Evolutionary conservation across 2,888 invertebrate species (phyloP).

Genomic region (Sesia apiformis): DNA sequence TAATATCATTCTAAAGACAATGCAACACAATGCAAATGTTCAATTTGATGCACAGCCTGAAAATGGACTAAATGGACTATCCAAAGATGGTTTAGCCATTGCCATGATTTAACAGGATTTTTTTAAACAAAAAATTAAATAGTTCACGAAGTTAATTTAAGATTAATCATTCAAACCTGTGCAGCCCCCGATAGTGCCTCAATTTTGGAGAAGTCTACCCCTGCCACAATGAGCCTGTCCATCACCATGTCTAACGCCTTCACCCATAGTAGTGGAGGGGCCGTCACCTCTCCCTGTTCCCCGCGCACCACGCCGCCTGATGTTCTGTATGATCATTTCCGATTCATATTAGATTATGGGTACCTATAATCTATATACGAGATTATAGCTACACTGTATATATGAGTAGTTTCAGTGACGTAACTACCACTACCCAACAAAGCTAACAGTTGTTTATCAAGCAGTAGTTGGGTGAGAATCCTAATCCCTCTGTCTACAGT

Average conservation of each 20-base stretch:
- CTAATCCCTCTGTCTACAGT: no score
- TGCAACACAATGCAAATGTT: no score
- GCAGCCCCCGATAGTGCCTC: constrained; percentile 91
- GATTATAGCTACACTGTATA: no score
- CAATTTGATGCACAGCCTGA: no score
- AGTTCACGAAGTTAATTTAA: not conserved
- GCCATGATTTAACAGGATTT: no score
- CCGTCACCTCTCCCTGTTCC: constrained; percentile 77
- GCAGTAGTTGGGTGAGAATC: no score
- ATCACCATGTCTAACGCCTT: constrained; percentile 94
- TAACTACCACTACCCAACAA: no score
- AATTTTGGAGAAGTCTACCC: constrained; percentile 89
- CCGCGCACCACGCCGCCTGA: constrained; percentile 72
- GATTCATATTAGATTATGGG: no score
- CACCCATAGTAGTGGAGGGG: constrained; percentile 95
- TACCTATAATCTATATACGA: no score
- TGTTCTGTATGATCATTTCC: constrained; percentile 39
- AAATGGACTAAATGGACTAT: not conserved
- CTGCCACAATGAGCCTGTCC: constrained; percentile 85
- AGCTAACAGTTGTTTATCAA: no score
- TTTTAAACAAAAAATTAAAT: not conserved
- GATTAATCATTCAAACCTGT: constrained; percentile 77
- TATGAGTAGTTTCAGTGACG: no score
- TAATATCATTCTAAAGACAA: no score
- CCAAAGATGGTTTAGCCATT: not conserved